phyloP scores from a whole-genome alignment of 2,797 vertebrate genomes.

The Muscicapa comitata region DNA sequence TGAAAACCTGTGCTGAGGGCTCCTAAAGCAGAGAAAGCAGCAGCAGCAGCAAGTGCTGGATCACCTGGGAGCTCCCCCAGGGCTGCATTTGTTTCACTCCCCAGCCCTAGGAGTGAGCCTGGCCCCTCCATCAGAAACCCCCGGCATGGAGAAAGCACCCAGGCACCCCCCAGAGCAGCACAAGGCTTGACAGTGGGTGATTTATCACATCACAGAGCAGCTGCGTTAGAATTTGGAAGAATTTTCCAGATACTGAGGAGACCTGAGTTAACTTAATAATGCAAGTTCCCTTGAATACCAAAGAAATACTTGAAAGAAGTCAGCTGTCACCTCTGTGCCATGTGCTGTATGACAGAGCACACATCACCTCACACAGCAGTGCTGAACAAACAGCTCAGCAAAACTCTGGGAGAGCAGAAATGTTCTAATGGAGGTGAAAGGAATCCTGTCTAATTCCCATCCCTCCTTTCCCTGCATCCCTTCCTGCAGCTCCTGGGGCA shows the following conservation, averaged over 20 bases:
- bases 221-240: too few species aligned
- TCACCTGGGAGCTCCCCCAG: fast-evolving
- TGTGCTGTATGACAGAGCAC: fast-evolving
- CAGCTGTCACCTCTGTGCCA: neutral
- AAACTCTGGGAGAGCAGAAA: neutral
- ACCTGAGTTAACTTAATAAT: neutral
- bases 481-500: neutral
- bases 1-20: fast-evolving
- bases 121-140: neutral
- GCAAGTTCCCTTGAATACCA: neutral
- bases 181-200: fast-evolving
- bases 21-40: neutral
- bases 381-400: neutral
- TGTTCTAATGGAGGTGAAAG: neutral
- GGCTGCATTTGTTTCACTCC: fast-evolving
- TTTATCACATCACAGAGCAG: neutral
- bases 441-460: neutral
- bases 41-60: too few species aligned
- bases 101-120: fast-evolving
- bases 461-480: neutral
- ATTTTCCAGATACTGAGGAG: neutral
- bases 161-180: neutral
- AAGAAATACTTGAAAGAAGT: neutral
- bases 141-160: fast-evolving
- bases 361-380: fast-evolving